These are phyloP conservation scores for Dugesia japonica DNA, from an alignment of 2,888 invertebrate species.

Conservation along the genomic window DNA sequence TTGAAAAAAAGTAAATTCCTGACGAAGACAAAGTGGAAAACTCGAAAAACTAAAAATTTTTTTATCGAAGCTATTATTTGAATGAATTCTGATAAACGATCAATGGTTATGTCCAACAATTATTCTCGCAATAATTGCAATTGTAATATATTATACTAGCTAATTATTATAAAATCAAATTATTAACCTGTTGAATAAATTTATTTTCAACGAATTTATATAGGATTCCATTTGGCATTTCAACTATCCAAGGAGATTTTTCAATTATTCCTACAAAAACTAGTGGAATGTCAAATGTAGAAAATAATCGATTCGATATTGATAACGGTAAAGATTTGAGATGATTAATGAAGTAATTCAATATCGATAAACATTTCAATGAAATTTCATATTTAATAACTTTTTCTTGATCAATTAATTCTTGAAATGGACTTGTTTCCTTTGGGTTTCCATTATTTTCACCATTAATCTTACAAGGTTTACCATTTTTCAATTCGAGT, in stretches of 20 bases:
- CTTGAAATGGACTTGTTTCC: conserved; percentile 37
- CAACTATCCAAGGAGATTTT: background rate
- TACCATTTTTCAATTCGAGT: conserved; percentile 24
- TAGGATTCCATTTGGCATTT: background rate
- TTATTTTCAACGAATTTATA: background rate
- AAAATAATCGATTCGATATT: conserved; percentile 59
- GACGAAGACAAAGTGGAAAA: too few species aligned
- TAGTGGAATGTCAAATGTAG: conserved; percentile 57
- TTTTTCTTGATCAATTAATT: conserved; percentile 42
- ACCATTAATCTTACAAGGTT: background rate
- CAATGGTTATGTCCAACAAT: too few species aligned
- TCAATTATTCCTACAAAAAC: background rate
- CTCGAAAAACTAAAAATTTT: too few species aligned
- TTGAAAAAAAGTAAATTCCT: too few species aligned
- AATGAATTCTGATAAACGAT: too few species aligned
- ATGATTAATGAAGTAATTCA: conserved; percentile 59
- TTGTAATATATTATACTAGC: too few species aligned
- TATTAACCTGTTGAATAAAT: background rate
- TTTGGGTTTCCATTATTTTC: background rate
- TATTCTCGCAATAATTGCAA: too few species aligned
- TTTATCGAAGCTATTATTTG: too few species aligned
- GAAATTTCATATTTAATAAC: conserved; percentile 62
- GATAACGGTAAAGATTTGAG: conserved; percentile 51
- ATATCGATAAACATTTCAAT: conserved; percentile 62
- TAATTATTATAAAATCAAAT: too few species aligned